phyloP scores from a whole-genome alignment of 2,113 vertebrate species.

The Amphilophus citrinellus region DNA sequence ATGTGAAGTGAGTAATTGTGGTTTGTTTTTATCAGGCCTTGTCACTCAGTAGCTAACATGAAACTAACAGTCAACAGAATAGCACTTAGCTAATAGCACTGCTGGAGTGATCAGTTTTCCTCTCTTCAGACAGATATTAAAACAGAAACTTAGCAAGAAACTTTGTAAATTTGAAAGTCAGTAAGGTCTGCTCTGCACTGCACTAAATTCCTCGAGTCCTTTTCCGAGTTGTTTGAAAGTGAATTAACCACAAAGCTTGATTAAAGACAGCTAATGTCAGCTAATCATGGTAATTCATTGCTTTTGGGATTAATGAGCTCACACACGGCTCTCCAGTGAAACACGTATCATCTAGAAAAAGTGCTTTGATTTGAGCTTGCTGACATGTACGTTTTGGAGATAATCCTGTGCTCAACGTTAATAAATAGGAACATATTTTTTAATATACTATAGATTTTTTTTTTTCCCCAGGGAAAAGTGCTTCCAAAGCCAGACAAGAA shows the following conservation, averaged over 20 bases:
- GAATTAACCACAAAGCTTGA: constrained; percentile 43
- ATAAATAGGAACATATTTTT: background rate
- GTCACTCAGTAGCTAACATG: background rate
- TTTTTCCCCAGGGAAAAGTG: background rate
- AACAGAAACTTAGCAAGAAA: background rate
- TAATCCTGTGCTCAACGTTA: constrained; percentile 21
- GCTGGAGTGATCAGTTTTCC: background rate
- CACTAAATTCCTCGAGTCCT: constrained; percentile 10
- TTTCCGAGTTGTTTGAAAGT: constrained; percentile 37
- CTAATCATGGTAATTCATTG: constrained; percentile 43
- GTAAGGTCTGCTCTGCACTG: background rate
- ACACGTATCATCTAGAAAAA: background rate
- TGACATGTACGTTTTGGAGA: constrained; percentile 2
- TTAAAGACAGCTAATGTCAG: constrained; percentile 48
- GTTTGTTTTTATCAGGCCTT: background rate
- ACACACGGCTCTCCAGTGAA: constrained; percentile 7
- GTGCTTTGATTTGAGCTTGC: constrained; percentile 28
- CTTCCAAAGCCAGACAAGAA: background rate
- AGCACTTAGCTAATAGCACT: background rate
- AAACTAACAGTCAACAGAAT: background rate
- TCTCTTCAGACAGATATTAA: background rate
- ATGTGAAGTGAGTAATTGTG: background rate
- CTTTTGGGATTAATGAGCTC: constrained; percentile 50
- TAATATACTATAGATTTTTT: background rate
- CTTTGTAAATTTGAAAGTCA: constrained; percentile 14